Percentiles rank a stretch among this genome's conserved stretches.
These are phyloP conservation scores for Cheilosia grossa DNA, from an alignment of 2,888 invertebrate species.

Conservation along the genomic window DNA sequence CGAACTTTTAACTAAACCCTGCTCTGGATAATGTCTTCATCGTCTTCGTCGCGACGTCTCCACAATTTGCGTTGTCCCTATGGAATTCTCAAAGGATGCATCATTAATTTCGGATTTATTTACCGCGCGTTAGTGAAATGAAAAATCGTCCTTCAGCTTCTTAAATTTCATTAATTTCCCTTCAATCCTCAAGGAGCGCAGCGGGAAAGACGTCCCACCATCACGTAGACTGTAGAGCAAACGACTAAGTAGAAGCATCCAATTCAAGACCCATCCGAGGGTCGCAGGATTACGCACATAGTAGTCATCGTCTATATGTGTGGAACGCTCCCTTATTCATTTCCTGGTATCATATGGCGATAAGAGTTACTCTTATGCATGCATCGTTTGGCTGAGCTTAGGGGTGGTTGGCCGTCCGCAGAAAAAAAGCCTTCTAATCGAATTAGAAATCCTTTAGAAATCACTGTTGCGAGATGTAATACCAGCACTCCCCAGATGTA, in stretches of 20 bases:
- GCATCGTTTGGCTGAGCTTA: conserved; percentile 53
- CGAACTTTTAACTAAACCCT: conserved; percentile 35
- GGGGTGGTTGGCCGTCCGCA: conserved; percentile 40
- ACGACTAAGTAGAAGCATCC: not conserved
- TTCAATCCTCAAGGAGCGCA: conserved; percentile 59
- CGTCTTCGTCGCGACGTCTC: not conserved
- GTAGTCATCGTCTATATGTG: conserved; percentile 34
- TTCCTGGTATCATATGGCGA: conserved; percentile 70
- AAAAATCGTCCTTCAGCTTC: conserved; percentile 66
- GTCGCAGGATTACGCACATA: conserved; percentile 63
- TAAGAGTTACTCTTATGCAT: conserved; percentile 70
- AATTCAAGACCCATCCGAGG: conserved; percentile 25
- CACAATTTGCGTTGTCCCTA: conserved; percentile 31
- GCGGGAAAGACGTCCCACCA: not conserved
- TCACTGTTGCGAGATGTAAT: conserved; percentile 70
- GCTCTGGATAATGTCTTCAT: not conserved
- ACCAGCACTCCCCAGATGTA: conserved; percentile 60
- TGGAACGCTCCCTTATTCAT: conserved; percentile 25
- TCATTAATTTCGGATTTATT: conserved; percentile 72
- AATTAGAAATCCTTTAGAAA: conserved; percentile 74
- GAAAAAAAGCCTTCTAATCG: conserved; percentile 64
- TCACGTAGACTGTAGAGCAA: not conserved
- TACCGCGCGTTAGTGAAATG: conserved; percentile 39
- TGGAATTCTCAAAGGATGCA: conserved; percentile 59
- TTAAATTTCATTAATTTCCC: conserved; percentile 62